Base-by-base conservation (phyloP, 2,113 vertebrate genomes). In the Hassar affinis region DNA sequence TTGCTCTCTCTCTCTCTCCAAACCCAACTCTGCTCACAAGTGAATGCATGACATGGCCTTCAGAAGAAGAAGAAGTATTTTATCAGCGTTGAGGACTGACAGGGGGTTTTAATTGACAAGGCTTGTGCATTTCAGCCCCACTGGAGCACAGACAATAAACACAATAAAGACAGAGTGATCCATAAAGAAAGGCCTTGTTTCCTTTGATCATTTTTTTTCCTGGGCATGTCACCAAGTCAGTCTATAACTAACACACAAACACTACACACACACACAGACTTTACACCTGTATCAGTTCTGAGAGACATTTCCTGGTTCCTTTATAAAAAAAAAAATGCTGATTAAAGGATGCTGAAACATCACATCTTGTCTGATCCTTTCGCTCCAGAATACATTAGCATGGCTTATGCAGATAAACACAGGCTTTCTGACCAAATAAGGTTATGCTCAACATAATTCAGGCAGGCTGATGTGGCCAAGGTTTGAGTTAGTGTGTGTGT, bases 151-250 rank as follows among this genome's bases (percentile, higher is more conserved):
- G 86, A 90, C 87, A 89, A 87, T 89, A 89, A 88, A 84, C 75
- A 86, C 89, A 90, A 90, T 89, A 91, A 88, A 91, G 89, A 86
- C 85, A 85, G 85, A 87, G 86, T 84, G 82, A 84, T 84, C 81
- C 82, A 88, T 86, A 86, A 87, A 87, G 87, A 85, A 87, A 89
- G 86, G 59, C 83, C 87, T 89, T 85, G 86, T 87, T 89, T 85
- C 80, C 80, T 84, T 86, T 86, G 87, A 88, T 88, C 85, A 86
- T 85, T 87, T 59, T 71, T 88, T 86, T 88, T 84, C 88, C 90
- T 81, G 79, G 81, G 80, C 83, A 86, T 84, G 74, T 59, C 75
- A 80, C 86, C 74, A 84, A 85, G 47, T 74, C 86, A 52, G 78
- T 38, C 72, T 68, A 22, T 68, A 68, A 66, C 79, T 72, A 45